These are phyloP conservation scores for Artibeus lituratus DNA, from an alignment of 2,797 vertebrate species.

Conservation along the genomic window DNA sequence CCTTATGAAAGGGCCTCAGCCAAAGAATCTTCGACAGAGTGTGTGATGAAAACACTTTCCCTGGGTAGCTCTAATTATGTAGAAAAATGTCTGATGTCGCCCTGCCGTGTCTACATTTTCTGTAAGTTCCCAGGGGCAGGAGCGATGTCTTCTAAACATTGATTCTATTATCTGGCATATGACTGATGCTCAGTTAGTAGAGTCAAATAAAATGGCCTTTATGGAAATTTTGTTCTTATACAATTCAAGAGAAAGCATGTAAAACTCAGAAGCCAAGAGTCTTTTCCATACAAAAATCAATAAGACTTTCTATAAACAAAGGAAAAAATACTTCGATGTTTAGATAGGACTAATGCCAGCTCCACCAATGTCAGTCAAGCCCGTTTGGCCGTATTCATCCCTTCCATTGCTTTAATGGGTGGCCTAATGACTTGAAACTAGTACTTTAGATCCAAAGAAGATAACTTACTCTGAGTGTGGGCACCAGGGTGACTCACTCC, in stretches of 20 bases:
- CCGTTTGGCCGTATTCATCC: neutral
- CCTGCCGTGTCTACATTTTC: neutral
- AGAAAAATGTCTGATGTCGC: neutral
- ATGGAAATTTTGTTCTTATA: neutral
- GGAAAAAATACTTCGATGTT: neutral
- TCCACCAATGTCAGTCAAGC: neutral
- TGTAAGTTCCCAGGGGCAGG: neutral
- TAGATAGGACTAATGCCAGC: neutral
- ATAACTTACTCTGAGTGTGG: neutral
- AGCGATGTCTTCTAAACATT: neutral
- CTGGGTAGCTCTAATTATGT: neutral
- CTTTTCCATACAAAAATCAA: neutral
- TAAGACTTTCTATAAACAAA: neutral
- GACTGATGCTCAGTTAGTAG: neutral
- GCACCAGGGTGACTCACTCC: neutral
- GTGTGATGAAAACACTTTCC: conserved; percentile 10
- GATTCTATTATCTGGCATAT: neutral
- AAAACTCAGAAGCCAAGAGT: neutral
- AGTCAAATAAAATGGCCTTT: neutral
- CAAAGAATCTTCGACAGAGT: conserved; percentile 17
- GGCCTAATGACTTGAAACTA: neutral
- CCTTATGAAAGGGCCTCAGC: conserved; percentile 12
- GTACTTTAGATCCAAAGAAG: neutral
- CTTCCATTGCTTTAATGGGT: neutral
- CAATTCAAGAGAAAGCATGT: neutral